Conservation (phyloP, 2,113 vertebrate species). For the Dicaeum eximium region DNA sequence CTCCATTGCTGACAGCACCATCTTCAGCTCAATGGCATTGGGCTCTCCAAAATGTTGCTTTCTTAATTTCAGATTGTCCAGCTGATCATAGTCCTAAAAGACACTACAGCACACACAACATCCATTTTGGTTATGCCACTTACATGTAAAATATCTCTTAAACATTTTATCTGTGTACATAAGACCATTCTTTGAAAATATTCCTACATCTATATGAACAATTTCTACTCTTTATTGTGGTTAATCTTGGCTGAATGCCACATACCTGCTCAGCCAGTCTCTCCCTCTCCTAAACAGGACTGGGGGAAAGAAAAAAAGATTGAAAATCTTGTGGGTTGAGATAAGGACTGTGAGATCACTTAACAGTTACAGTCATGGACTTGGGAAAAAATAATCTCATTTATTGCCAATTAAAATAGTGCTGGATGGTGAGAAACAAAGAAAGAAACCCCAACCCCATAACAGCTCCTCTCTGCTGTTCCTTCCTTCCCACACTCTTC, state of each 20-base stretch:
- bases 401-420: background rate
- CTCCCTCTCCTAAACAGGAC: background rate
- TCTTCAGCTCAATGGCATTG: fast-evolving
- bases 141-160: background rate
- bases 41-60: background rate
- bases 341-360: background rate
- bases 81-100: background rate
- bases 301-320: background rate
- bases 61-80: background rate
- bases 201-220: background rate
- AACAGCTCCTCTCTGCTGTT: background rate
- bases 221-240: background rate
- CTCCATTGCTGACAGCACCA: background rate
- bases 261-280: fast-evolving
- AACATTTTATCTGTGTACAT: background rate
- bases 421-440: background rate
- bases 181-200: background rate
- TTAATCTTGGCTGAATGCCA: background rate
- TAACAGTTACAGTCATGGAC: background rate
- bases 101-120: background rate
- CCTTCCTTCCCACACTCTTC: background rate
- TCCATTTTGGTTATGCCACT: background rate
- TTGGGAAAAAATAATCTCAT: background rate
- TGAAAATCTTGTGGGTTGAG: background rate
- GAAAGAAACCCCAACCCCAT: background rate